Evolutionary conservation across 2,113 vertebrate genomes (phyloP).

Genomic region (Leucosticte australis): DNA sequence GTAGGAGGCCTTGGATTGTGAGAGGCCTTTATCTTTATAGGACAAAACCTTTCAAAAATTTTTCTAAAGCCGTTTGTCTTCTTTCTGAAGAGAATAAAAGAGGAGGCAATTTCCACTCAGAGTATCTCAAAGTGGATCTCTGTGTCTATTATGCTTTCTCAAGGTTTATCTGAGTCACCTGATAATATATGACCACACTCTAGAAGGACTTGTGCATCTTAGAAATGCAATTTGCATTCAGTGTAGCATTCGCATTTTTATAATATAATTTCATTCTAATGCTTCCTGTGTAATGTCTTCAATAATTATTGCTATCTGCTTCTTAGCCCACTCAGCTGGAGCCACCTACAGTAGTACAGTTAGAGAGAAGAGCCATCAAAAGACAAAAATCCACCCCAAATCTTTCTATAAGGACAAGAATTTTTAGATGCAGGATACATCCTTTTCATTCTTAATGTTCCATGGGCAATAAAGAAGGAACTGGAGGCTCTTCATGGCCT

Average conservation of each 20-base stretch:
- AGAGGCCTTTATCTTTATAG: neutral
- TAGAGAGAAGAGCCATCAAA: neutral
- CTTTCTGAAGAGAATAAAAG: conserved; percentile 32
- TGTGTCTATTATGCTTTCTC: neutral
- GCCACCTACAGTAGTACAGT: neutral
- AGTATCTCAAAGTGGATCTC: conserved; percentile 36
- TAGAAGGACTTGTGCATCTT: neutral
- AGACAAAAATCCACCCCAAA: neutral
- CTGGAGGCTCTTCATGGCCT: neutral
- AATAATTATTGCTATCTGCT: neutral
- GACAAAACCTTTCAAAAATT: neutral
- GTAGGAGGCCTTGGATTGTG: conserved; percentile 11
- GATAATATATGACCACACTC: neutral
- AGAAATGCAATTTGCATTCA: neutral
- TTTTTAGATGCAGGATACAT: neutral
- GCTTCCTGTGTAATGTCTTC: neutral
- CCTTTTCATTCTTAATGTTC: neutral
- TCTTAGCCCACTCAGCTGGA: neutral
- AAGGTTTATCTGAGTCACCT: conserved; percentile 20
- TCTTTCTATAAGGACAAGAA: neutral
- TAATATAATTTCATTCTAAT: neutral
- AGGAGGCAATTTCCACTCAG: conserved; percentile 27
- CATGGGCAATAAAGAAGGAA: neutral
- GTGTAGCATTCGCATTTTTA: neutral
- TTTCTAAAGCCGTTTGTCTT: neutral